Evolutionary conservation across 2,888 invertebrate genomes (phyloP), one percentile per base, ranked within the genome.

Genomic region (Hylaea fasciaria): DNA sequence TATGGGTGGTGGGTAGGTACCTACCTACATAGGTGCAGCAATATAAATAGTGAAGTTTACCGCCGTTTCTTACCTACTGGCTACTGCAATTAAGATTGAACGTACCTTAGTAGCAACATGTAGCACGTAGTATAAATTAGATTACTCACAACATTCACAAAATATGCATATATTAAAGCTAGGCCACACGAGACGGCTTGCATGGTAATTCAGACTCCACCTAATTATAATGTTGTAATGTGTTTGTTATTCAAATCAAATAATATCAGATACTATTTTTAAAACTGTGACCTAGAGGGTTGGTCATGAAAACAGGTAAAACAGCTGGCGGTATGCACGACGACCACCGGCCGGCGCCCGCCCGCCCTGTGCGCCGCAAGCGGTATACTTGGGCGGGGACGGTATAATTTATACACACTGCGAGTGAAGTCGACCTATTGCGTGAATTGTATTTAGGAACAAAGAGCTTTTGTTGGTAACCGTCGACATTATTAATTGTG

Each of bases 401-500:
- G 72, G 72, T 59, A 75, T 83, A 81, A 82, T 80, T 82, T 82
- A 81, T 77, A 72, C 48, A 53, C 48, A 51, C 65, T 57, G 68
- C 67, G 67, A 70, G 71, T 68, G 68, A 70, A 70, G 68, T 69
- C 70, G 60, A 74, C 68, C 72, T 72, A 73, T 83, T 83, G 83
- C 83, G 83, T 85, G 83, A 77, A 74, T 71, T 73, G 68, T 77
- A 68, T 62, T 52, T 32, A 32, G 32, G 78, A 82, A 85, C 82
- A 84, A 84, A 84, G 82, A 80, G 69, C 69, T 74, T 73, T 73
- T 66, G 71, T 64, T 66, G 62, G 64, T 66, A 69, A 66, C 65
- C 65, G 62, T 59, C 58, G 51, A 60, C 60, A 56, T 59, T 63
- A 62, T 65, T 58, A 65, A 66, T 66, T 61, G 62, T 61, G 57